phyloP scores from a whole-genome alignment of 2,888 invertebrate genomes.

The Drosophila rellima region DNA sequence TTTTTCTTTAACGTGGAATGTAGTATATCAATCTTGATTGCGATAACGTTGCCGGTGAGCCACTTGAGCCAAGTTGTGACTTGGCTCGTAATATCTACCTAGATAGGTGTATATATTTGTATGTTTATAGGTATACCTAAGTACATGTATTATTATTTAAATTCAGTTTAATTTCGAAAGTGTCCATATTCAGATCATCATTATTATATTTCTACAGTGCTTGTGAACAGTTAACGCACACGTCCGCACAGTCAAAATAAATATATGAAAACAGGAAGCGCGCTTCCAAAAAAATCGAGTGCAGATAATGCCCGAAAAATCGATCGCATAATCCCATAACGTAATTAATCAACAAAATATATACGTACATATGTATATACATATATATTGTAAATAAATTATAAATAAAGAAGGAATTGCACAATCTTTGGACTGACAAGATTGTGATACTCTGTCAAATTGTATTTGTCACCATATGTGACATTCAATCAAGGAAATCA shows the following conservation, averaged over 20 bases:
- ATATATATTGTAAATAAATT: constrained; percentile 4
- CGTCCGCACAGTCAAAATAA: background rate
- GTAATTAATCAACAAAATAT: constrained; percentile 22
- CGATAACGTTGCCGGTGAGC: constrained; percentile 43
- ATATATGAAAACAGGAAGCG: constrained; percentile 17
- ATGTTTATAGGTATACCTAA: background rate
- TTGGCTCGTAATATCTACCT: constrained; percentile 30
- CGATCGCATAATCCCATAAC: constrained; percentile 5
- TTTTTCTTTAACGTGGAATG: constrained; percentile 30
- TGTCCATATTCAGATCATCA: background rate
- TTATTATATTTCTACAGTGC: constrained; percentile 20
- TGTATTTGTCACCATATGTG: no score
- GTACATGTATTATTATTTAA: constrained; percentile 15
- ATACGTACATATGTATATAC: background rate
- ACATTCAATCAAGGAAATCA: no score
- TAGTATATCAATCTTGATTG: constrained; percentile 60
- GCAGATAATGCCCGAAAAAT: constrained; percentile 25
- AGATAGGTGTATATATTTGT: constrained; percentile 5
- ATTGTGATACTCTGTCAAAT: background rate
- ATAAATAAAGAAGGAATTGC: constrained; percentile 10
- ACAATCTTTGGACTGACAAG: background rate
- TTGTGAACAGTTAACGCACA: constrained; percentile 3
- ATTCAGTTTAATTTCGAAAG: constrained; percentile 15
- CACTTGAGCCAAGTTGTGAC: constrained; percentile 44
- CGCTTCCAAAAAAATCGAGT: background rate